Conservation (phyloP, 2,113 vertebrate species). For the Nicator chloris region DNA sequence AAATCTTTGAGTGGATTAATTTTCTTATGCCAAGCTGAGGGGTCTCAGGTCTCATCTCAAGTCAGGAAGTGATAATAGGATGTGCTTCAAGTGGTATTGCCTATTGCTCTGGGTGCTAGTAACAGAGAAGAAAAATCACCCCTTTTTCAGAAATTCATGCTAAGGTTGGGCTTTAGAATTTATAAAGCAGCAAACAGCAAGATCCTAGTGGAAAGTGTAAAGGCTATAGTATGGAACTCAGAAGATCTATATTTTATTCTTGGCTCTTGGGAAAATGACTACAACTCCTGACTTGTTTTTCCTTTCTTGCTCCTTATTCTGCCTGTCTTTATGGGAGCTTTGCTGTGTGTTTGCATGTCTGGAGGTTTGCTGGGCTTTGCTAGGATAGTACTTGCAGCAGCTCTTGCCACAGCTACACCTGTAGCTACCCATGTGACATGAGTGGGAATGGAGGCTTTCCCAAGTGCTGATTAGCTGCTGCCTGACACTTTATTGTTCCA, state of each 20-base stretch:
- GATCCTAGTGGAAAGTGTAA: background rate
- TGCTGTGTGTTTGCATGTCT: background rate
- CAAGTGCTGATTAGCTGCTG: background rate
- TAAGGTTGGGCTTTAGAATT: background rate
- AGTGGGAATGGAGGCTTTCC: background rate
- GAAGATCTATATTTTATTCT: background rate
- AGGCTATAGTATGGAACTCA: background rate
- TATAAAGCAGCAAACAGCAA: background rate
- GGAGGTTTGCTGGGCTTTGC: background rate
- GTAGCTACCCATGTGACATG: background rate
- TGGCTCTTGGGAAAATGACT: background rate
- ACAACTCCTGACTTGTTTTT: background rate
- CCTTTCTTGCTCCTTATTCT: background rate
- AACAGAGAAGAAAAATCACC: background rate
- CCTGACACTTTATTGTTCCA: background rate
- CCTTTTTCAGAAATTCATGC: background rate
- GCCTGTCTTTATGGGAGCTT: background rate
- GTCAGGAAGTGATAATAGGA: background rate
- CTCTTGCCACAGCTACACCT: background rate
- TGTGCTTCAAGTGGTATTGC: background rate
- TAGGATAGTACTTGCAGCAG: background rate
- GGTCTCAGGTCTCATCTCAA: background rate
- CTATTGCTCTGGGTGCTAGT: background rate
- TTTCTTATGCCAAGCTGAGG: background rate
- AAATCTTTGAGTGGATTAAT: background rate